Conservation (phyloP, 2,888 invertebrate species). For the Hirtodrosophila alboralis region DNA sequence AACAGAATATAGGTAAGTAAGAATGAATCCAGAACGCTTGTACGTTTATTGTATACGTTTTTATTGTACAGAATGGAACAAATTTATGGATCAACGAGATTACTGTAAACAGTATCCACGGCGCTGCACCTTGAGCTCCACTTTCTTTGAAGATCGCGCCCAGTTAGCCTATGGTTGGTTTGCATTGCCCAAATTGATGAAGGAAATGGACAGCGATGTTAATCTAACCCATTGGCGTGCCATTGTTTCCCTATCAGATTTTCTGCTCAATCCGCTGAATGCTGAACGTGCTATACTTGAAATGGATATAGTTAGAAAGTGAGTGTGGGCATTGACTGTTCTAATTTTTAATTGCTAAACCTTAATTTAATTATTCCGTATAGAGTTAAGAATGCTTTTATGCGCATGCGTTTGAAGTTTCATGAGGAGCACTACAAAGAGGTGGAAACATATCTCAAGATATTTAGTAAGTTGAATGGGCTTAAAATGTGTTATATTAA, state of each 20-base stretch:
- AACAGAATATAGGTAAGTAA: slow-evolving; percentile 43
- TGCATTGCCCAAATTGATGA: slow-evolving; percentile 75
- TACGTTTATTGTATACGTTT: too few relatives aligned
- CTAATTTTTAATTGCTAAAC: not conserved
- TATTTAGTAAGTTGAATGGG: slow-evolving; percentile 54
- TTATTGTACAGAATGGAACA: slow-evolving; percentile 35
- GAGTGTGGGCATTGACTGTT: slow-evolving; percentile 7
- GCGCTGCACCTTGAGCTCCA: slow-evolving; percentile 47
- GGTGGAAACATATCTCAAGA: slow-evolving; percentile 52
- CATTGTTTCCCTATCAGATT: slow-evolving; percentile 73
- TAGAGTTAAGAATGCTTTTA: slow-evolving; percentile 64
- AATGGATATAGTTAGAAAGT: slow-evolving; percentile 78
- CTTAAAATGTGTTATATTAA: too few relatives aligned
- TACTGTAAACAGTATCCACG: slow-evolving; percentile 29
- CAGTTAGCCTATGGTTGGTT: slow-evolving; percentile 75
- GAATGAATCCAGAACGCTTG: too few relatives aligned
- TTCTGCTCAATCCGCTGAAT: slow-evolving; percentile 75
- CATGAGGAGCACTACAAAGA: slow-evolving; percentile 45
- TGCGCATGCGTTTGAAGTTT: slow-evolving; percentile 49
- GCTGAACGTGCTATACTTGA: slow-evolving; percentile 72
- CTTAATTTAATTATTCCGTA: not conserved
- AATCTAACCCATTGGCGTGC: slow-evolving; percentile 68
- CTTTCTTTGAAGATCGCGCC: slow-evolving; percentile 69
- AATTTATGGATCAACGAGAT: slow-evolving; percentile 30
- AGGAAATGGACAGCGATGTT: slow-evolving; percentile 71